A percentile compares a stretch with the other conserved stretches of the same genome.
Conservation (phyloP, 2,797 vertebrate genomes). For the Ispidina lecontei region DNA sequence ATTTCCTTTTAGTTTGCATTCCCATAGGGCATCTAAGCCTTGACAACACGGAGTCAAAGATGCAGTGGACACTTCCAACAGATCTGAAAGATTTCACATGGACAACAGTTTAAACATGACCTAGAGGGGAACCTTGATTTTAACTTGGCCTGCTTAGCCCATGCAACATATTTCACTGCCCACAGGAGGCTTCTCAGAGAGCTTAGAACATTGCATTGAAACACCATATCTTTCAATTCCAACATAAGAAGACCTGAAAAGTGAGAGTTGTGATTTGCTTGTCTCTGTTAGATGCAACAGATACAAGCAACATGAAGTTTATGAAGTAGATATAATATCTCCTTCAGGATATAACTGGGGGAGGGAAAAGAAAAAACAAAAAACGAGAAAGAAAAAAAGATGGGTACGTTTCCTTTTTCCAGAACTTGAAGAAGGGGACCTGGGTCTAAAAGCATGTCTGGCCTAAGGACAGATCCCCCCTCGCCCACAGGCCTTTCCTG, state of each 20-base stretch:
- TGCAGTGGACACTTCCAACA: rapidly evolving
- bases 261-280: rapidly evolving
- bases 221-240: rapidly evolving
- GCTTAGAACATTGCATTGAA: neutral
- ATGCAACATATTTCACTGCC: neutral
- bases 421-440: neutral
- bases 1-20: constrained; percentile 13
- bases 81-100: neutral
- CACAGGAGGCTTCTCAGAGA: neutral
- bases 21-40: neutral
- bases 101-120: neutral
- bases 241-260: neutral
- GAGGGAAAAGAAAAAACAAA: no score
- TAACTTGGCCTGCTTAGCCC: neutral
- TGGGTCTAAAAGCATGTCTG: rapidly evolving
- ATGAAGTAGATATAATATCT: neutral
- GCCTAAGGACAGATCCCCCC: rapidly evolving
- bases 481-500: neutral
- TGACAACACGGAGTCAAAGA: neutral
- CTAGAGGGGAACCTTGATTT: neutral
- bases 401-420: neutral
- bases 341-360: neutral
- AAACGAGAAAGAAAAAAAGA: neutral
- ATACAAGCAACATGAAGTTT: neutral
- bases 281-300: neutral